phyloP scores from a whole-genome alignment of 1,140 invertebrate species.

The Conopomorpha cramerella region DNA sequence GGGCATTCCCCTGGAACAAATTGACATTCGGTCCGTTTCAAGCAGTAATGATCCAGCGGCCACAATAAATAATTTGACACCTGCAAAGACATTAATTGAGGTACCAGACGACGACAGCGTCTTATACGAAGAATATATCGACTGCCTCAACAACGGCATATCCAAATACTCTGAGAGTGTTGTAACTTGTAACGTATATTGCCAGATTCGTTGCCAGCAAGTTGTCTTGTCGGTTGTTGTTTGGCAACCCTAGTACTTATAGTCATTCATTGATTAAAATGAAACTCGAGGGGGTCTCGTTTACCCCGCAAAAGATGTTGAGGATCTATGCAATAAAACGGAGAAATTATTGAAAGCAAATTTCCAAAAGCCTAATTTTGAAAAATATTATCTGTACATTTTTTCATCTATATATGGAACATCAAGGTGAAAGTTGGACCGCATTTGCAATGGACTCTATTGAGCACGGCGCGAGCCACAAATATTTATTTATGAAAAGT shows the following conservation, averaged over 20 bases:
- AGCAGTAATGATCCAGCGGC: not conserved
- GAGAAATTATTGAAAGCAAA: not conserved
- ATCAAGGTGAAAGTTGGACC: not conserved
- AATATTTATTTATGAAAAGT: not conserved
- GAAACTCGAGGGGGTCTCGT: not conserved
- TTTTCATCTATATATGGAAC: not conserved
- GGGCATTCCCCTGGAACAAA: slow-evolving; percentile 3
- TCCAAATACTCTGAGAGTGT: slow-evolving; percentile 1
- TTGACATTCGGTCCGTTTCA: not conserved
- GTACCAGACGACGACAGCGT: not conserved
- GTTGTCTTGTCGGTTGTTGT: not conserved
- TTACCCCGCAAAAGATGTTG: not conserved
- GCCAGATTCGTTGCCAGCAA: not conserved
- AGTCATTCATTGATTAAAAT: not conserved
- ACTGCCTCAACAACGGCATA: not conserved
- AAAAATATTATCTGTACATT: slow-evolving; percentile 1
- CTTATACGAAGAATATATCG: slow-evolving; percentile 1
- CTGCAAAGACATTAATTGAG: not conserved
- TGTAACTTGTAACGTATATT: not conserved
- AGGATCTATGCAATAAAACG: not conserved
- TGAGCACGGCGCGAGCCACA: not conserved
- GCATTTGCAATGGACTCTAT: not conserved
- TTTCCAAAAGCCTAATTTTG: not conserved
- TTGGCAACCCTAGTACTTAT: not conserved
- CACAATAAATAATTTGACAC: not conserved